Evolutionary conservation across 2,797 vertebrate genomes (phyloP), one percentile per base, ranked within the genome.

Genomic region (Tamandua tetradactyla): DNA sequence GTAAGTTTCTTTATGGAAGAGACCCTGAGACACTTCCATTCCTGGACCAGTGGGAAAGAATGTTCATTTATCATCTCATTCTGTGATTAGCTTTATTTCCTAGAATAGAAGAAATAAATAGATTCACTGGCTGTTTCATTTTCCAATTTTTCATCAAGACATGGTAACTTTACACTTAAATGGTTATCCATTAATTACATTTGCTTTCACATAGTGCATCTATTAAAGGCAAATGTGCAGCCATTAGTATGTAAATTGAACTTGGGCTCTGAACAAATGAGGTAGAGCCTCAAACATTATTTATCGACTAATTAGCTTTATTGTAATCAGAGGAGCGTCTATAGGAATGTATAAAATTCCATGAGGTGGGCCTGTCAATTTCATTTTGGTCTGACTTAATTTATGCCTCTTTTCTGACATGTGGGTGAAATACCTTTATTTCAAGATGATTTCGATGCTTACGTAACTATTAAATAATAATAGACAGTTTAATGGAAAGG

Each of bases 241-340:
- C 95, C 82, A 95, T 98, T 98, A 97, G 94, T 96, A 97, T 97
- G 97, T 94, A 98, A 98, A 98, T 97, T 97, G 97, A 97, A 97
- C 96, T 97, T 95, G 83, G 72, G 95, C 95, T 22, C 96, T 96
- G 79, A 97, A 96, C 71, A 97, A 97, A 97, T 96, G 96, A 98
- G 83, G 68, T 96, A 82, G 86, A 95, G 86, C 93, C 82, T 97
- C 83, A 69, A 87, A 93, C 52, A 25, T 97, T 97, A 97, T 97
- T 97, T 97, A 97, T 89, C 96, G 94, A 95, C 94, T 97, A 95
- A 96, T 97, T 97, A 94, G 78, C 83, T 98, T 97, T 95, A 89
- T 93, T 97, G 64, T 98, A 97, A 97, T 95, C 93, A 61, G 59
- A 89, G 91, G 91, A 88, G 74, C 47, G 42, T 68, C 57, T 83